Evolutionary conservation across 2,113 vertebrate species (phyloP), one percentile per base, ranked within the genome.

Genomic region (Pelvicachromis taeniatus): DNA sequence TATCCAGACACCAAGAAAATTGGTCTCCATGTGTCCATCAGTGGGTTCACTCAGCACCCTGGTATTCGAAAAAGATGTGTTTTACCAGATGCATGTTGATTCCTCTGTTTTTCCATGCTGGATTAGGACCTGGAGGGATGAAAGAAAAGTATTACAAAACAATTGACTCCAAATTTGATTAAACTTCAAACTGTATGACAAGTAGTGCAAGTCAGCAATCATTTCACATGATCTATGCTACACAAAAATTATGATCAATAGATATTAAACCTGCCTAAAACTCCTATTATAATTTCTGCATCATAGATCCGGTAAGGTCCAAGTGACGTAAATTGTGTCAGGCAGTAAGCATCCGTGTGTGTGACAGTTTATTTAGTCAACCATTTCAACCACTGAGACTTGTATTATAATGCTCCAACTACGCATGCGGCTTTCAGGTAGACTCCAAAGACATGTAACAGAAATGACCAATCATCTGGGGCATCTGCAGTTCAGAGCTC

Each of bases 51-150:
- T 84, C 55, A 81, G 56, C 9, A 81, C 63, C 26, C 54, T 21
- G 42, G 6, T 29, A 48, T 73, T 73, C 5, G 38, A 45, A 58
- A 80, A 58, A 48, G 23, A 83, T 16, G 16, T 87, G 85, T 82
- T 88, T 52, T 77, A 14, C 1, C n/a, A 81, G 84, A 56, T 70
- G 48, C 55, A 23, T 33, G 55, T 56, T 79, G 50, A 86, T 13
- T 26, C 40, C 55, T 84, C 63, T 26, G 61, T 35, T 45, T 80
- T 63, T 82, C 77, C 84, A 83, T 77, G 53, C 78, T 79, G 65
- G n/a, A 26, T 82, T 87, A 82, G 75, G 75, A 90, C 88, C 93
- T 95, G 79, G 4, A 33, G 38, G 17, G 6, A 77, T 14, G 54
- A 75, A 65, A 85, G 23, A 78, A 63, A 85, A n/a, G 17, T 58